Evolutionary conservation across 2,888 invertebrate genomes (phyloP), one percentile per base, ranked within the genome.

Genomic region (Standfussiana lucernea): DNA sequence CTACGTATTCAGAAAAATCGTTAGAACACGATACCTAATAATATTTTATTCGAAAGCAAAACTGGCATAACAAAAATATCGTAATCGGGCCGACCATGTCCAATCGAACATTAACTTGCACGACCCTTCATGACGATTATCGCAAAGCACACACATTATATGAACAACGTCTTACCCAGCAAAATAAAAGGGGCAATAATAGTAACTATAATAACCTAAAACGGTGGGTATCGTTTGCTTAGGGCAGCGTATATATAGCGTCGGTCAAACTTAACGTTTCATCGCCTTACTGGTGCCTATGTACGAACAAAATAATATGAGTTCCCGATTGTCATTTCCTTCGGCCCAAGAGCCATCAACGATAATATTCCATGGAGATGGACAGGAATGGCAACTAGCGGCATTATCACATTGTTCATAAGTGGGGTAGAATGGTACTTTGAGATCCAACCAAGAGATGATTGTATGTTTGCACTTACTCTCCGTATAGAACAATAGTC

Each of bases 261-360:
- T 86, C 83, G 82, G 89, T 91, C 91, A 91, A 90, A 90, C 85
- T 88, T 89, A 85, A 79, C 80, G 87, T 87, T 88, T 91, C 90
- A 91, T 91, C 90, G 88, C 84, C 90, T 86, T 88, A 86, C 81
- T 79, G 84, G 83, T 86, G n/a, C n/a, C n/a, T n/a, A 87, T 82
- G 47, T 45, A 18, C 45, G 47, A 72, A 72, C 59, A 77, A 61
- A 77, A 80, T 77, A 73, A 77, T 40, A 80, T 35, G 59, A 86
- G 86, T 85, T 89, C 61, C 53, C 73, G 56, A 87, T 72, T 61
- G 72, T 71, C 65, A 53, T 70, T 72, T 61, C 42, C 47, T 75
- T 78, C 59, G 62, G 79, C 68, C 70, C 78, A 78, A 61, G 73
- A 62, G 67, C 77, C 50, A 69, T 88, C 79, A 62, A n/a, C 28